These are phyloP conservation scores for Sebastes ruberrimus DNA, from an alignment of 2,797 vertebrate species.

Conservation along the genomic window DNA sequence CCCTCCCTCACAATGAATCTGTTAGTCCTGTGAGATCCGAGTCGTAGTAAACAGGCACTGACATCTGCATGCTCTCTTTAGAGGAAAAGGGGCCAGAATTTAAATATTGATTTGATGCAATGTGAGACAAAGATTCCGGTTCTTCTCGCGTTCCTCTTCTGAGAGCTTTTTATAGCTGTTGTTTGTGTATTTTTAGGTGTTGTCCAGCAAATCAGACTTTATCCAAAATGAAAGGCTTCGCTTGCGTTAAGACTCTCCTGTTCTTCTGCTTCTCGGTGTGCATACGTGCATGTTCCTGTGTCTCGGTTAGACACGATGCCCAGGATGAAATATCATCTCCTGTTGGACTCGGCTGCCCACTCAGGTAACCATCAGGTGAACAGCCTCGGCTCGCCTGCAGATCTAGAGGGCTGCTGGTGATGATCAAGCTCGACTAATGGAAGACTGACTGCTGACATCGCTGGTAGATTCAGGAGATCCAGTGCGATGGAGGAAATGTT, in stretches of 20 bases:
- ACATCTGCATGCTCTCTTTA: constrained; percentile 48
- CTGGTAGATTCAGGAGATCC: not conserved
- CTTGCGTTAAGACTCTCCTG: not conserved
- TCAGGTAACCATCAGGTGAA: constrained; percentile 62
- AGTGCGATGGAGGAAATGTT: not conserved
- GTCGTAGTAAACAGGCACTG: constrained; percentile 64
- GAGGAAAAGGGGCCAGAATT: constrained; percentile 55
- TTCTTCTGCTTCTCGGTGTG: not conserved
- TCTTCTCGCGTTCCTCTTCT: constrained; percentile 3
- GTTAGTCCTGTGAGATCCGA: constrained; percentile 51
- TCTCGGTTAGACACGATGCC: constrained; percentile 40
- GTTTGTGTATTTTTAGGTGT: constrained; percentile 41
- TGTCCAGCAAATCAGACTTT: constrained; percentile 2
- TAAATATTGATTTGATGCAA: constrained; percentile 70
- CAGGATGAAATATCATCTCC: constrained; percentile 72
- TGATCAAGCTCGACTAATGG: not conserved
- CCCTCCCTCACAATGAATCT: constrained; percentile 37
- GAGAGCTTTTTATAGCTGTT: constrained; percentile 30
- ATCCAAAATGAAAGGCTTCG: not conserved
- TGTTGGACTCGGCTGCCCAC: constrained; percentile 43
- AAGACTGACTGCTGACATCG: not conserved
- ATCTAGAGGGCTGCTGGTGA: constrained; percentile 3
- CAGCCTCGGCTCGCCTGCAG: constrained; percentile 14
- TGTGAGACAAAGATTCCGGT: constrained; percentile 54
- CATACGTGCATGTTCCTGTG: not conserved